These are phyloP conservation scores for Aphelinus atriplicis DNA, from an alignment of 1,140 invertebrate genomes.

Conservation along the genomic window DNA sequence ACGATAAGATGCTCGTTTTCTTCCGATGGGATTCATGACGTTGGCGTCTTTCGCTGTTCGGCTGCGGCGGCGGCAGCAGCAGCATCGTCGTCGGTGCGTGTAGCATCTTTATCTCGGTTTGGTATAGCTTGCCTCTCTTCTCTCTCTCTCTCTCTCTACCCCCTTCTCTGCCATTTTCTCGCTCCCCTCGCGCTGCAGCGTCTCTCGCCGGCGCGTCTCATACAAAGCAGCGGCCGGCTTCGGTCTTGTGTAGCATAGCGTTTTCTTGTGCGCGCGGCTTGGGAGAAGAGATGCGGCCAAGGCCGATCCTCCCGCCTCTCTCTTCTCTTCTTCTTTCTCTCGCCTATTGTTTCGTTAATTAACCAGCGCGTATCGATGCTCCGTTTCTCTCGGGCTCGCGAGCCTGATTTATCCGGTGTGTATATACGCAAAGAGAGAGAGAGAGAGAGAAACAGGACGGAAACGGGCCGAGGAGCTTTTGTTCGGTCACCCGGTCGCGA, in stretches of 20 bases:
- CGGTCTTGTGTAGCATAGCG: too few species aligned
- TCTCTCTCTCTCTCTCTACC: neutral
- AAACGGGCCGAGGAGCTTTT: constrained; percentile 3
- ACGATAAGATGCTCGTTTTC: neutral
- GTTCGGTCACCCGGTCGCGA: constrained; percentile 1
- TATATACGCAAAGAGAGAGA: neutral
- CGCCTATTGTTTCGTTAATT: constrained; percentile 34
- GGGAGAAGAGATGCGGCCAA: too few species aligned
- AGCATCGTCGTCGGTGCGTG: too few species aligned
- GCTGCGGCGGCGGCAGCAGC: constrained; percentile 19
- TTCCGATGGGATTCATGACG: constrained; percentile 5
- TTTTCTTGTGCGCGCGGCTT: too few species aligned
- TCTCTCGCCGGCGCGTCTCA: too few species aligned
- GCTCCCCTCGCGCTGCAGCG: too few species aligned
- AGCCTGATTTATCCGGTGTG: constrained; percentile 15
- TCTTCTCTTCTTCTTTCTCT: constrained; percentile 3
- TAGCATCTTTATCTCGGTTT: constrained; percentile 26
- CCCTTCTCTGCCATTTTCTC: constrained; percentile 7
- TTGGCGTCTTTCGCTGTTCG: constrained; percentile 10
- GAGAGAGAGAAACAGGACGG: too few species aligned
- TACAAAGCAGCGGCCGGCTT: too few species aligned
- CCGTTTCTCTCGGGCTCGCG: neutral
- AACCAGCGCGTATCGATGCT: constrained; percentile 21
- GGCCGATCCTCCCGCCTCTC: neutral
- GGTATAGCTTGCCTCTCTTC: too few species aligned